phyloP scores from a whole-genome alignment of 2,797 vertebrate species.

The Triplophysa bombifrons region DNA sequence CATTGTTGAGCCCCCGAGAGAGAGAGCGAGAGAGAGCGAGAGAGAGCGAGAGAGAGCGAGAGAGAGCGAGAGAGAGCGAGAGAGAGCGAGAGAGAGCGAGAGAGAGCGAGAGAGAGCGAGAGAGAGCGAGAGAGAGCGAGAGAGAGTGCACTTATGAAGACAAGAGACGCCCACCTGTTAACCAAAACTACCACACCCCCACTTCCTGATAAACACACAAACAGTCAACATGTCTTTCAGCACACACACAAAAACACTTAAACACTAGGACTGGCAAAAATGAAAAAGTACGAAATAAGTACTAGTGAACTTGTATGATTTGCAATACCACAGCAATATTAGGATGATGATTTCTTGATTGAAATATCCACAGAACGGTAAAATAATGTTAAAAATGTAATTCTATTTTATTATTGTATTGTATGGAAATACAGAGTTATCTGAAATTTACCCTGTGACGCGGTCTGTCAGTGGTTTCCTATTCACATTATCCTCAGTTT shows the following conservation, averaged over 20 bases:
- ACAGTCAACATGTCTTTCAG: not conserved
- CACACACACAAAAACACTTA: not conserved
- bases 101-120: too few species aligned
- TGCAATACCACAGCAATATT: not conserved
- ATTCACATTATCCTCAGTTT: too few species aligned
- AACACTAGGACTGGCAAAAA: not conserved
- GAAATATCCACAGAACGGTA: too few species aligned
- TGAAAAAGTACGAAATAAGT: not conserved
- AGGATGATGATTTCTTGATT: not conserved
- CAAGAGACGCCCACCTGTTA: conserved; percentile 51
- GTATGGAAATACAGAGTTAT: too few species aligned
- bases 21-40: too few species aligned
- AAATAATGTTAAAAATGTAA: too few species aligned
- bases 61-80: not conserved
- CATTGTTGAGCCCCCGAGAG: conserved; percentile 30
- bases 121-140: not conserved
- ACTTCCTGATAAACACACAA: conserved; percentile 30
- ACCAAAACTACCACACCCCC: conserved; percentile 34
- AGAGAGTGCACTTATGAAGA: conserved; percentile 27
- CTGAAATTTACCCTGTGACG: too few species aligned
- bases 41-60: too few species aligned
- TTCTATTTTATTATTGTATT: too few species aligned
- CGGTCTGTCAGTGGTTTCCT: too few species aligned
- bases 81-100: too few species aligned
- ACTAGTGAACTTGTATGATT: not conserved